Conservation (phyloP, 2,797 vertebrate species). For the Oreochromis grahami region DNA sequence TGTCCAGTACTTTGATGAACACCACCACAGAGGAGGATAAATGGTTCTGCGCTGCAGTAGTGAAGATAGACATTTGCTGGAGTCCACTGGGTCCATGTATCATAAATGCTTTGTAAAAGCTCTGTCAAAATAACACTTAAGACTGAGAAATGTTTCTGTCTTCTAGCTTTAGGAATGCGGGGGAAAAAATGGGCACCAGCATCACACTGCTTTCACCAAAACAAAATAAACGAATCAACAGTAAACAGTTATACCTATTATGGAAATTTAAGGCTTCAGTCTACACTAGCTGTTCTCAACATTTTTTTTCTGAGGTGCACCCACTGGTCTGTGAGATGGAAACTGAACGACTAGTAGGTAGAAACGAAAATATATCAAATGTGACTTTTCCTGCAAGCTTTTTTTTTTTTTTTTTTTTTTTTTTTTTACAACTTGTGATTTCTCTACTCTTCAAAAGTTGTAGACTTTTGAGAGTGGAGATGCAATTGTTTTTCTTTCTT, state of each 20-base stretch:
- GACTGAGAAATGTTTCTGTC: conserved; percentile 42
- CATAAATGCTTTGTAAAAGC: conserved; percentile 56
- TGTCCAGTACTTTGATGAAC: conserved; percentile 86
- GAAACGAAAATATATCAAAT: background rate
- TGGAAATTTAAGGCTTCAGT: background rate
- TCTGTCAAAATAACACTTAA: conserved; percentile 50
- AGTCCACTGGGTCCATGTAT: conserved; percentile 54
- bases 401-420: background rate
- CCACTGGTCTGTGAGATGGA: background rate
- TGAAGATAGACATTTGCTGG: conserved; percentile 56
- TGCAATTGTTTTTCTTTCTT: background rate
- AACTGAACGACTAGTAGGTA: background rate
- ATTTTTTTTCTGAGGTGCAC: background rate
- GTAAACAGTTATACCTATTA: background rate
- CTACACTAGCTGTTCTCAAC: background rate
- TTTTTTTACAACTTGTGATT: background rate
- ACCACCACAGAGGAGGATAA: conserved; percentile 82
- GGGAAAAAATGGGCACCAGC: background rate
- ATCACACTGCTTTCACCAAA: background rate
- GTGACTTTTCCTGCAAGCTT: background rate
- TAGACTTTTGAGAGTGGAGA: background rate
- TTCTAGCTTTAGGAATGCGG: background rate
- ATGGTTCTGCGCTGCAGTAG: conserved; percentile 77
- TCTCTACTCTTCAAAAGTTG: background rate
- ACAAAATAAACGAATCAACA: background rate